Percentiles rank a stretch among this genome's conserved stretches.
Conservation (phyloP, 2,888 invertebrate species). For the Eupithecia subumbrata region DNA sequence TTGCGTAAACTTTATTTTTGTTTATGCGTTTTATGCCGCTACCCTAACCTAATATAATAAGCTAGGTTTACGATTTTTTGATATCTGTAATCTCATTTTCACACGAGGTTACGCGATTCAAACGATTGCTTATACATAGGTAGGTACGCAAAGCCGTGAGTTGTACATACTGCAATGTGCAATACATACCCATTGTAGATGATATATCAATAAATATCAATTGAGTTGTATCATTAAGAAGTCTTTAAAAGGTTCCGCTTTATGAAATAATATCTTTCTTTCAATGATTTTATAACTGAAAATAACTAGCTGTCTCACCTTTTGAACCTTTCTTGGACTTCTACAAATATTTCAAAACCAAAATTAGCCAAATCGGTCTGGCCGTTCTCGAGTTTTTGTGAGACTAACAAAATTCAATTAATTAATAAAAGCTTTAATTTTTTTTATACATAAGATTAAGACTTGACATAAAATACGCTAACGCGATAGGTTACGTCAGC, state of each 20-base stretch:
- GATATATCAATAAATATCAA: too few species aligned
- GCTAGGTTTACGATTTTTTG: constrained; percentile 9
- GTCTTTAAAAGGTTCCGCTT: background rate
- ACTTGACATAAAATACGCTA: background rate
- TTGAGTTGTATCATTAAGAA: too few species aligned
- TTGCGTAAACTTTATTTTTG: constrained; percentile 15
- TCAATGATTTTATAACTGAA: background rate
- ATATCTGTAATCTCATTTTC: background rate
- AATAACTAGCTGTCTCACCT: background rate
- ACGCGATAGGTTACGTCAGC: background rate
- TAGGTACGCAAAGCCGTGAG: too few species aligned
- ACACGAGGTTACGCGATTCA: background rate
- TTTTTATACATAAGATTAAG: background rate
- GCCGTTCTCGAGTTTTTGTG: too few species aligned
- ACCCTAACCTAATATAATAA: constrained; percentile 8
- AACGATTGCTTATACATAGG: too few species aligned
- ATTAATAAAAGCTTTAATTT: too few species aligned
- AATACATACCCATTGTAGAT: too few species aligned
- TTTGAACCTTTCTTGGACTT: too few species aligned
- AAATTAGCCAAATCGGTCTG: too few species aligned
- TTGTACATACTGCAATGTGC: too few species aligned
- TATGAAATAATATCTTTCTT: background rate
- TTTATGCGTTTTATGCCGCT: constrained; percentile 10
- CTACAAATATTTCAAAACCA: too few species aligned
- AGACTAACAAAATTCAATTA: too few species aligned